Percentiles rank a stretch among this genome's conserved stretches.
phyloP scores from a whole-genome alignment of 2,797 vertebrate genomes.

The Kryptopterus vitreolus region DNA sequence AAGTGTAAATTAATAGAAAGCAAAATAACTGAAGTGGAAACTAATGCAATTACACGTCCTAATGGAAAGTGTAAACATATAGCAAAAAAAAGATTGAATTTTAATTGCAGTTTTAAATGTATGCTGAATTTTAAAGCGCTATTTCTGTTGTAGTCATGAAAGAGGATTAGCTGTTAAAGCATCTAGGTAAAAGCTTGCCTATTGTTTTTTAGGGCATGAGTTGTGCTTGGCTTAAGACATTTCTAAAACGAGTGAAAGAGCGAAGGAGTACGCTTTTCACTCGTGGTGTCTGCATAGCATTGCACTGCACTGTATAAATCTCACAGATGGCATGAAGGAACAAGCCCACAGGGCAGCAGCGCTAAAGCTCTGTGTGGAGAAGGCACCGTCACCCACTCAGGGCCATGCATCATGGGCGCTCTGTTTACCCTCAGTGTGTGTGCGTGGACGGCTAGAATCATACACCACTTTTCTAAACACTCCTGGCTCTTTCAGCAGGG shows the following conservation, averaged over 20 bases:
- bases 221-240: slow-evolving; percentile 7
- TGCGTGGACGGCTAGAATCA: slow-evolving; percentile 8
- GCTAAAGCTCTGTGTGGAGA: slow-evolving; percentile 31
- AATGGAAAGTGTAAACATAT: slow-evolving; percentile 20
- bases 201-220: slow-evolving; percentile 5
- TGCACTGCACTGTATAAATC: slow-evolving; percentile 41
- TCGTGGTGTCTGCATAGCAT: slow-evolving; percentile 38
- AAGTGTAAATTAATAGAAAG: not conserved
- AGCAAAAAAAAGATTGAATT: slow-evolving; percentile 31
- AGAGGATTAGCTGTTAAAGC: not conserved
- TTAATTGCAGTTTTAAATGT: slow-evolving; percentile 12
- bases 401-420: slow-evolving; percentile 30
- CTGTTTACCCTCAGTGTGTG: slow-evolving; percentile 34
- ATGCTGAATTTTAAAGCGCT: slow-evolving; percentile 13
- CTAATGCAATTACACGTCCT: no score
- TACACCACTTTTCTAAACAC: slow-evolving; percentile 27
- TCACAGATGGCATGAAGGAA: slow-evolving; percentile 55
- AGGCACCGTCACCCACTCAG: slow-evolving; percentile 35
- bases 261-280: slow-evolving; percentile 14
- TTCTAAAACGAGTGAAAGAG: not conserved
- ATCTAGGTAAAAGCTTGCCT: not conserved
- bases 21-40: no score
- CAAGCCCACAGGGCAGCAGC: slow-evolving; percentile 41
- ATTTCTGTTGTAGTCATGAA: not conserved
- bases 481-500: slow-evolving; percentile 14